Percentiles rank a stretch among this genome's conserved stretches.
These are phyloP conservation scores for Pedionomus torquatus DNA, from an alignment of 2,113 vertebrate species.

Conservation along the genomic window DNA sequence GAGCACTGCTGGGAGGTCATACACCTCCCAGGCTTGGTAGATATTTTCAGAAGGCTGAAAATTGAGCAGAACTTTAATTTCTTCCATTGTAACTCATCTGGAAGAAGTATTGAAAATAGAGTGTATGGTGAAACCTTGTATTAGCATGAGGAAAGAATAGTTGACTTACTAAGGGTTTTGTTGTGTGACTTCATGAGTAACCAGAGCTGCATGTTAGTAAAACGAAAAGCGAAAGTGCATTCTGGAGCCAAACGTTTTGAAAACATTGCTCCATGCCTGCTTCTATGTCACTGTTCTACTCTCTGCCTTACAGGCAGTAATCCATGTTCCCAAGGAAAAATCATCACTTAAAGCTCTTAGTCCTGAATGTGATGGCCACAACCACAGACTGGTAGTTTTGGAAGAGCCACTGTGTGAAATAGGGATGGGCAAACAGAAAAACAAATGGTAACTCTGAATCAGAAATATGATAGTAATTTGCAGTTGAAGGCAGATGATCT, in stretches of 20 bases:
- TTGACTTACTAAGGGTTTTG: not conserved
- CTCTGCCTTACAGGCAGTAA: not conserved
- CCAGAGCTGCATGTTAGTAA: not conserved
- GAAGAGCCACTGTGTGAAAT: not conserved
- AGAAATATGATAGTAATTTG: not conserved
- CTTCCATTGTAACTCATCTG: not conserved
- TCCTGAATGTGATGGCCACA: not conserved
- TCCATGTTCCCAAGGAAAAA: not conserved
- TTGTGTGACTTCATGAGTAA: not conserved
- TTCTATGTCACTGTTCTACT: not conserved
- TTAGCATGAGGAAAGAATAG: not conserved
- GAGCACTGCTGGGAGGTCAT: slow-evolving; percentile 27
- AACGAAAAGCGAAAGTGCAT: not conserved
- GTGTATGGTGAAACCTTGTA: not conserved
- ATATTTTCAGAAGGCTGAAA: slow-evolving; percentile 20
- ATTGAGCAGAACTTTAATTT: not conserved
- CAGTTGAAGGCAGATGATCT: not conserved
- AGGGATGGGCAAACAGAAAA: not conserved
- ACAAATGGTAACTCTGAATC: not conserved
- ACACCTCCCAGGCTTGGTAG: not conserved
- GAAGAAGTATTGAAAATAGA: not conserved
- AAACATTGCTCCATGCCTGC: not conserved
- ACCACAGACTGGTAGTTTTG: not conserved
- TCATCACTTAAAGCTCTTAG: not conserved
- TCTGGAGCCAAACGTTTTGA: not conserved